phyloP scores from a whole-genome alignment of 1,140 invertebrate species.

The Anoplolepis gracilipes region DNA sequence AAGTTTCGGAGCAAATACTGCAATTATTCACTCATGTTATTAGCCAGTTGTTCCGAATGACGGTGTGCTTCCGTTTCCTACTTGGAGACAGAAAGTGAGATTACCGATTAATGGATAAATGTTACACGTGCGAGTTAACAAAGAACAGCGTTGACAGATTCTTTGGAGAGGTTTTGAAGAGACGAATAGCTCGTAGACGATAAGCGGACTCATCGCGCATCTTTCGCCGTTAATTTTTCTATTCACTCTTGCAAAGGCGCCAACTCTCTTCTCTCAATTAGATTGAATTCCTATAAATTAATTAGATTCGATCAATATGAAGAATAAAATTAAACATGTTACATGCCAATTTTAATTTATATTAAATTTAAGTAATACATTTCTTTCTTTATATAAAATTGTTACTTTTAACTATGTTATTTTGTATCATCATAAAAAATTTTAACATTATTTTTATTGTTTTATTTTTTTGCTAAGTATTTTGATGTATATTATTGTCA shows the following conservation, averaged over 20 bases:
- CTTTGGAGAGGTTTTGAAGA: slow-evolving; percentile 82
- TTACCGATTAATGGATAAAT: slow-evolving; percentile 73
- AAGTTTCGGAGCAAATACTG: not conserved
- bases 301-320: not conserved
- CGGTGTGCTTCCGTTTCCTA: not conserved
- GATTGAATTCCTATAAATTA: slow-evolving; percentile 94
- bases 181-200: slow-evolving; percentile 18
- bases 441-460: too few species aligned
- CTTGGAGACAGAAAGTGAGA: slow-evolving; percentile 18
- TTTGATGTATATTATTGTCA: too few species aligned
- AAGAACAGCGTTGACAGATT: slow-evolving; percentile 83
- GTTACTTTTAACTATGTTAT: not conserved
- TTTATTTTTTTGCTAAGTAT: not conserved
- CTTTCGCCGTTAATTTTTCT: slow-evolving; percentile 97
- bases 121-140: slow-evolving; percentile 67
- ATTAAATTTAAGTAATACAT: not conserved
- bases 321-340: not conserved
- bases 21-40: not conserved
- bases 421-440: not conserved
- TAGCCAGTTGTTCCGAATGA: slow-evolving; percentile 41
- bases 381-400: not conserved
- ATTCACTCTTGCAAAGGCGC: slow-evolving; percentile 99
- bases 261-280: slow-evolving; percentile 98
- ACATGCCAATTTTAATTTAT: not conserved
- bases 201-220: slow-evolving; percentile 88